Evolutionary conservation across 1,140 invertebrate species (phyloP).

Genomic region (Drosophila takahashii): DNA sequence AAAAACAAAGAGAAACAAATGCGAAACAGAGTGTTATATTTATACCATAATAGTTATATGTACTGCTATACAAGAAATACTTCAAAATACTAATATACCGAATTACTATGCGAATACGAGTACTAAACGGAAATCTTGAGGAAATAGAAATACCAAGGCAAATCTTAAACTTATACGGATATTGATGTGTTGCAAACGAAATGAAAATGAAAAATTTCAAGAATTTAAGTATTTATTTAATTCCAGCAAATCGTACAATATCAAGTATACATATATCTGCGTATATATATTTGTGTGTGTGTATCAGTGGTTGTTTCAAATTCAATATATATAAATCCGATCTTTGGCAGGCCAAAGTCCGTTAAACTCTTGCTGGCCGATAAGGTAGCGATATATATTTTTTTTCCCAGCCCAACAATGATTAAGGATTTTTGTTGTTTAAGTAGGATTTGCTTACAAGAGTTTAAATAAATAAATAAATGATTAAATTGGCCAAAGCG

Average conservation of each 20-base stretch:
- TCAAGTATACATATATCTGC: constrained; percentile 16
- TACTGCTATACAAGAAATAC: constrained; percentile 20
- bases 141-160: neutral
- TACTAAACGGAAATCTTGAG: constrained; percentile 3
- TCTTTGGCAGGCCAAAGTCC: constrained; percentile 13
- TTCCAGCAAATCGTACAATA: constrained; percentile 32
- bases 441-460: neutral
- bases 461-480: neutral
- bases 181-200: constrained; percentile 43
- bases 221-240: constrained; percentile 59
- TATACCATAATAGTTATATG: constrained; percentile 14
- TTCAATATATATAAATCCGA: constrained; percentile 3
- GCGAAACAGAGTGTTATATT: constrained; percentile 4
- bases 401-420: too few relatives aligned
- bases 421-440: neutral
- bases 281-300: constrained; percentile 27
- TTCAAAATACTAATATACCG: constrained; percentile 22
- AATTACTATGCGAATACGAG: constrained; percentile 1
- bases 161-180: constrained; percentile 29
- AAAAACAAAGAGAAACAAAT: neutral
- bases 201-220: constrained; percentile 18
- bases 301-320: constrained; percentile 17
- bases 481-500: neutral
- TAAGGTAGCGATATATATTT: neutral
- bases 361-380: neutral